These are phyloP conservation scores for Micronycteris hirsuta DNA, from an alignment of 2,113 vertebrate species.

Conservation along the genomic window DNA sequence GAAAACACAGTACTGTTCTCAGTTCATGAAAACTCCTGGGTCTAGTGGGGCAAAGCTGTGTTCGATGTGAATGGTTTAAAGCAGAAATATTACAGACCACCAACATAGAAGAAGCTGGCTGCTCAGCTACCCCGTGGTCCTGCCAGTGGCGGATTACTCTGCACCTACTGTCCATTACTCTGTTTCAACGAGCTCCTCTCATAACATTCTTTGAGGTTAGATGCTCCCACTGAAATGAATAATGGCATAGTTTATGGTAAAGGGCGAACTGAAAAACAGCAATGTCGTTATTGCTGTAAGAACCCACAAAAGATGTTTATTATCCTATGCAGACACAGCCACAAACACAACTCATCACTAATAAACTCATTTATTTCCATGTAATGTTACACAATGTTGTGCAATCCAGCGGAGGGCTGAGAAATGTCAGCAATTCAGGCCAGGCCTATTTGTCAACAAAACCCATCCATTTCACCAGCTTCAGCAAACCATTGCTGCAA, in stretches of 20 bases:
- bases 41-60: neutral
- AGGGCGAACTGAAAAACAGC: constrained; percentile 12
- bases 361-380: constrained; percentile 68
- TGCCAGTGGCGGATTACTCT: neutral
- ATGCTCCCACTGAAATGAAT: constrained; percentile 38
- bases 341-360: constrained; percentile 55
- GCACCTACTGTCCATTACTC: neutral
- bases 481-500: constrained; percentile 46
- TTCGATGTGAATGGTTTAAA: neutral
- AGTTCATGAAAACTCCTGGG: neutral
- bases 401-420: constrained; percentile 47
- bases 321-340: constrained; percentile 8
- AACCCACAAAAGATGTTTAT: constrained; percentile 62
- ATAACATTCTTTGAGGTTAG: constrained; percentile 57
- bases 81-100: constrained; percentile 34
- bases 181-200: constrained; percentile 12
- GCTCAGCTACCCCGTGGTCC: neutral
- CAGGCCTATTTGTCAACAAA: constrained; percentile 64
- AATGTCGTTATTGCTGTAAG: constrained; percentile 52
- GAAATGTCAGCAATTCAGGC: constrained; percentile 65
- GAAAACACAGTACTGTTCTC: neutral
- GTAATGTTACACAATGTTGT: constrained; percentile 56
- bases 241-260: constrained; percentile 52
- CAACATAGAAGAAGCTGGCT: neutral
- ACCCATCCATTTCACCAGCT: constrained; percentile 62